phyloP scores from a whole-genome alignment of 2,113 vertebrate species.

The Pituophis catenifer region DNA sequence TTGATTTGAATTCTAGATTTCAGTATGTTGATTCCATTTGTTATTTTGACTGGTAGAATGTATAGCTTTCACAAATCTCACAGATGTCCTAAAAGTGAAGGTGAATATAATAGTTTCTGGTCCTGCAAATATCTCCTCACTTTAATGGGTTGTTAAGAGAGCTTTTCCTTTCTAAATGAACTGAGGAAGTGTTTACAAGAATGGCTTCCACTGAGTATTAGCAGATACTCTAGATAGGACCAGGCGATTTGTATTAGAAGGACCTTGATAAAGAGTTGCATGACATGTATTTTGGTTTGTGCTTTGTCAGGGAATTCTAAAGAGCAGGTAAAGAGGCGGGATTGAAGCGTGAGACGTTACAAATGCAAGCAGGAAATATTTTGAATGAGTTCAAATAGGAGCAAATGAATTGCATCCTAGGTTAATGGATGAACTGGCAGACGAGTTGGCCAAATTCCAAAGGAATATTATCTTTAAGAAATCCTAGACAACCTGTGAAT shows the following conservation, averaged over 20 bases:
- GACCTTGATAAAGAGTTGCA: not conserved
- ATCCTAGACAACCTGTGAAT: not conserved
- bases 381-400: not conserved
- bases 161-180: conserved; percentile 20
- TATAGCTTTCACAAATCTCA: not conserved
- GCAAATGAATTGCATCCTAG: not conserved
- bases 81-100: not conserved
- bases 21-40: not conserved
- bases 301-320: not conserved
- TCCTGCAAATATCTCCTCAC: not conserved
- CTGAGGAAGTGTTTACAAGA: conserved; percentile 2
- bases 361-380: not conserved
- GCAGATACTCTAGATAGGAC: not conserved
- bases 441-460: not conserved
- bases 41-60: not conserved
- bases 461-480: not conserved
- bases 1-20: not conserved
- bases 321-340: not conserved
- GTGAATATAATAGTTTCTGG: conserved; percentile 1
- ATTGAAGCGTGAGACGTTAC: not conserved
- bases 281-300: not conserved
- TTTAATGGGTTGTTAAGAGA: conserved; percentile 29
- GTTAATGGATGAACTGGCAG: not conserved
- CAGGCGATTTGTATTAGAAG: not conserved
- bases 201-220: not conserved